phyloP scores from a whole-genome alignment of 2,888 invertebrate species.

The Oligia latruncula region DNA sequence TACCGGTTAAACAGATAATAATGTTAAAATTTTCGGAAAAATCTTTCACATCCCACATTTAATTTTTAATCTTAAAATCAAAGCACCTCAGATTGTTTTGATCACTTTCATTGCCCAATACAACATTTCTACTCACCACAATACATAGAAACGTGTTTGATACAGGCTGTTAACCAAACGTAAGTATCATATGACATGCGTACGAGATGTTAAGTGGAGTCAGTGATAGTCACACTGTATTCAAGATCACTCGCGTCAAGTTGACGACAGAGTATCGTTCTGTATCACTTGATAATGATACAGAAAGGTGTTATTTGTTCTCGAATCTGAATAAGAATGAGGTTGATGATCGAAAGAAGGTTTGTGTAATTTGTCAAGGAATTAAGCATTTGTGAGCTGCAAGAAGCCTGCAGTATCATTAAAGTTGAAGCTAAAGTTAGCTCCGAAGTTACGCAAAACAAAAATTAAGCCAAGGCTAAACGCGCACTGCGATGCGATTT shows the following conservation, averaged over 20 bases:
- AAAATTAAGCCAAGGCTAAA: no score
- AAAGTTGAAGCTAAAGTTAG: no score
- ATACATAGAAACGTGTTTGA: neutral
- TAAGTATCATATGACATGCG: conserved; percentile 14
- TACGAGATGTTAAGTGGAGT: conserved; percentile 31
- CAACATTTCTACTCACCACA: neutral
- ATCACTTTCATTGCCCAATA: neutral
- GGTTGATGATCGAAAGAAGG: neutral
- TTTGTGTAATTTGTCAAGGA: neutral
- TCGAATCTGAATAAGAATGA: neutral
- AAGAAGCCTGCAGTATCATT: neutral
- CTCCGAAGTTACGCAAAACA: neutral
- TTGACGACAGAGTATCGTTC: conserved; percentile 14
- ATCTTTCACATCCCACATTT: neutral
- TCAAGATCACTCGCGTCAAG: conserved; percentile 49
- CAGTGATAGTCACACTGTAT: conserved; percentile 25
- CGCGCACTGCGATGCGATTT: no score
- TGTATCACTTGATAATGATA: conserved; percentile 6
- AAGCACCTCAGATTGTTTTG: neutral
- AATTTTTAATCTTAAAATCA: no score
- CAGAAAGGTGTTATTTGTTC: conserved; percentile 7
- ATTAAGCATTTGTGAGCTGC: neutral
- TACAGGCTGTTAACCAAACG: conserved; percentile 30
- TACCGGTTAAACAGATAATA: no score
- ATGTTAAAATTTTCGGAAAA: neutral